These are phyloP conservation scores for Peromyscus nudipes DNA, from an alignment of 2,797 vertebrate species.

Conservation along the genomic window DNA sequence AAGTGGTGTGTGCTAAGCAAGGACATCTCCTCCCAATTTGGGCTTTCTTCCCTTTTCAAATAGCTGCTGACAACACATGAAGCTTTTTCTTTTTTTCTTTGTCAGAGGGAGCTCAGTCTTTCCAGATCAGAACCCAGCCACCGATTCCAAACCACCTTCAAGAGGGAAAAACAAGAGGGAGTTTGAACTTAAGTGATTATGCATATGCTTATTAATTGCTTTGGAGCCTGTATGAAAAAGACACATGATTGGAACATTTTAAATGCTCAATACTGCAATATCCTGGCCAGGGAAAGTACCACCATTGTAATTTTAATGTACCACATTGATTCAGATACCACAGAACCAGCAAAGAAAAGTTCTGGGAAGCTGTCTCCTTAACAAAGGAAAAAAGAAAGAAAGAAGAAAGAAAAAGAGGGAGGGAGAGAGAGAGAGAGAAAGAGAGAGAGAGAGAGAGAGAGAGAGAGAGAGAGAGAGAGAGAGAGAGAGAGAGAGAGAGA, in stretches of 20 bases:
- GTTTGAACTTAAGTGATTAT: not conserved
- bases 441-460: not conserved
- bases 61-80: not conserved
- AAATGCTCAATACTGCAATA: not conserved
- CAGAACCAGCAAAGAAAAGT: not conserved
- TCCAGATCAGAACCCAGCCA: not conserved
- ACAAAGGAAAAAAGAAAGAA: not conserved
- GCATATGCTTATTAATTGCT: slow-evolving; percentile 15
- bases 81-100: not conserved
- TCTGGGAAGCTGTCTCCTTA: slow-evolving; percentile 33
- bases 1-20: not conserved
- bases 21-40: not conserved
- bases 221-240: not conserved
- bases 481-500: not conserved
- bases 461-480: too few relatives aligned
- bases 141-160: not conserved
- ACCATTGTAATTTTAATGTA: not conserved
- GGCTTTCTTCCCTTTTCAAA: not conserved
- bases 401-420: too few relatives aligned
- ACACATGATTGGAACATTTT: not conserved
- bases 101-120: not conserved
- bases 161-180: not conserved
- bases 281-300: not conserved
- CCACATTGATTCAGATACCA: not conserved
- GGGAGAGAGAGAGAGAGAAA: too few relatives aligned